Evolutionary conservation across 2,797 vertebrate species (phyloP), one percentile per base, ranked within the genome.

Genomic region (Caiman crocodilus): DNA sequence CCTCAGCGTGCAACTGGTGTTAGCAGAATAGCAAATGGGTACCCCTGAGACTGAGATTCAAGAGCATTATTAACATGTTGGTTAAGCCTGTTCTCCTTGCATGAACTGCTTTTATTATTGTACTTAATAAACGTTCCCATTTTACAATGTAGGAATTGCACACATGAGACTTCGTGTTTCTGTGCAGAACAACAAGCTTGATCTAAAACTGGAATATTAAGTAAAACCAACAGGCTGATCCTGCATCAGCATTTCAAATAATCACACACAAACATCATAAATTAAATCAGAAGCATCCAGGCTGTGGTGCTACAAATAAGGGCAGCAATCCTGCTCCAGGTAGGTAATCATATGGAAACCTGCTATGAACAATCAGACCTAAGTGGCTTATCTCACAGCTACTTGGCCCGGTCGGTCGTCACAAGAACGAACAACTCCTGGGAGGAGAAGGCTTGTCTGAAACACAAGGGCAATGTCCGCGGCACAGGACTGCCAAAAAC

Each of bases 1-100:
- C 82, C 78, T 2, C 2, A 25, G 25, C 50, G 32, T 8, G 26
- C 7, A 1, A 28, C 0, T 0, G 13, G 14, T 0, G 0, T 2
- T 28, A 7, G 2, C 16, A 71, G 60, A 78, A 6, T 0, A 3
- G 25, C 0, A 3, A 55, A 1, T 5, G 6, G 42, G 2, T 65
- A 32, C 64, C 2, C 1, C 2, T 5, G 20, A 21, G 60, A 20
- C 18, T 1, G 1, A 7, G 61, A 6, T 3, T 30, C 28, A 80
- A 0, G 1, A 81, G 5, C 20, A 0, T 4, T 12, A 1, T 57
- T 64, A 60, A 4, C 18, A 2, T 26, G 82, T 4, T 28, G 57
- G 12, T 80, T 4, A 4, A 85, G 57, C 25, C 69, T 32, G 30
- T 65, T 63, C 5, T 63, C 50, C n/a, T 89, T 83, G 80, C 81